A percentile compares a stretch with the other conserved stretches of the same genome.
phyloP scores from a whole-genome alignment of 1,140 invertebrate genomes.

The Chironomus tepperi region DNA sequence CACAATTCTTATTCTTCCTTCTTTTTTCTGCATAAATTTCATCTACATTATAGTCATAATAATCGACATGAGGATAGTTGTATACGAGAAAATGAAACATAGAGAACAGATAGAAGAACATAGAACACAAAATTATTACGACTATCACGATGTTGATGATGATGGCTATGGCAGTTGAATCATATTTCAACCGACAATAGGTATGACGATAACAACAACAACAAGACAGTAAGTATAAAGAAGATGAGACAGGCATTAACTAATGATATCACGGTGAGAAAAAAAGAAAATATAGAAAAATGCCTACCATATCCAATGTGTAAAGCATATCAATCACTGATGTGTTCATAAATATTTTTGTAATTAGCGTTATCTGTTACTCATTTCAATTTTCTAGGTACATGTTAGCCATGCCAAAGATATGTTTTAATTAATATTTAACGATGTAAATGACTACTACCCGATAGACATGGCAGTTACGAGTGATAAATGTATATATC shows the following conservation, averaged over 20 bases:
- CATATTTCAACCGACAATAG: constrained; percentile 5
- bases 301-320: no score
- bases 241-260: not conserved
- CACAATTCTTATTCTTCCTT: not conserved
- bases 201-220: not conserved
- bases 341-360: constrained; percentile 14
- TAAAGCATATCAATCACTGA: not conserved
- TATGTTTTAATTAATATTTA: constrained; percentile 4
- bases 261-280: not conserved
- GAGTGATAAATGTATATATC: not conserved
- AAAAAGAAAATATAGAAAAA: not conserved
- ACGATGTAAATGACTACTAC: constrained; percentile 9
- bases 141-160: no score
- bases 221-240: not conserved
- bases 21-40: not conserved
- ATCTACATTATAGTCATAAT: not conserved
- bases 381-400: not conserved
- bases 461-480: not conserved
- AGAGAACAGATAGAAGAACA: not conserved
- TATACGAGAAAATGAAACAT: no score
- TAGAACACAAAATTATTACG: not conserved
- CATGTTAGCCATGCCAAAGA: not conserved
- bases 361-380: constrained; percentile 1
- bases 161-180: not conserved
- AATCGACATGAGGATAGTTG: not conserved